A percentile compares a stretch with the other conserved stretches of the same genome.
Evolutionary conservation across 1,140 invertebrate species (phyloP).

Genomic region (Aphis gossypii): DNA sequence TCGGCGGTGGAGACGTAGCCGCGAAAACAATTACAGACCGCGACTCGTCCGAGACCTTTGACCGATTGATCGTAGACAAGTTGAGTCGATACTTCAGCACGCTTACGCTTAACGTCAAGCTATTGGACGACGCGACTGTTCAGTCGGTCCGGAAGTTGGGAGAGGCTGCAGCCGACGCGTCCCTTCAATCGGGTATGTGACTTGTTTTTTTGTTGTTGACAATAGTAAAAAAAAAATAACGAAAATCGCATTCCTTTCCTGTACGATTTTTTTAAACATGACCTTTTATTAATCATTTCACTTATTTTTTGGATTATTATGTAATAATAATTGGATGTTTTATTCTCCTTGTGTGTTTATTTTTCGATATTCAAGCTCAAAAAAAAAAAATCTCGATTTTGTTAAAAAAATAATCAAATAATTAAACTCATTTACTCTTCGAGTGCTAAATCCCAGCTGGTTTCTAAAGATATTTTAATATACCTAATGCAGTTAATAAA

Average conservation of each 20-base stretch:
- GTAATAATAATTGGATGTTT: not conserved
- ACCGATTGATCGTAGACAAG: conserved; percentile 77
- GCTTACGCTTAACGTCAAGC: conserved; percentile 75
- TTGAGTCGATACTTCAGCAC: conserved; percentile 76
- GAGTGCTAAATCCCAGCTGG: too few species aligned
- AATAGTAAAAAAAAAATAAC: too few species aligned
- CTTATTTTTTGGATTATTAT: not conserved
- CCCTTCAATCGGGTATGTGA: conserved; percentile 20
- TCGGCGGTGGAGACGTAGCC: not conserved
- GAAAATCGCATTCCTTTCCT: too few species aligned
- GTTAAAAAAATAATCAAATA: not conserved
- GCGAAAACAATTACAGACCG: not conserved
- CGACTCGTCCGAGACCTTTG: conserved; percentile 77
- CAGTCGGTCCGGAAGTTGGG: conserved; percentile 67
- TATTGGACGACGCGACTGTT: conserved; percentile 72
- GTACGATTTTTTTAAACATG: not conserved
- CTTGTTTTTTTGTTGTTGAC: not conserved
- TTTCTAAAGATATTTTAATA: too few species aligned
- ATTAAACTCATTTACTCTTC: too few species aligned
- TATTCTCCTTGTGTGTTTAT: not conserved
- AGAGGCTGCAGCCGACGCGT: conserved; percentile 62
- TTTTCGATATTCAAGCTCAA: not conserved
- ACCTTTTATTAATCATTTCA: not conserved
- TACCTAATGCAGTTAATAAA: too few species aligned
- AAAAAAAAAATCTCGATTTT: not conserved